Evolutionary conservation across 2,888 invertebrate species (phyloP).

Genomic region (Mesodorylaimus sp.): DNA sequence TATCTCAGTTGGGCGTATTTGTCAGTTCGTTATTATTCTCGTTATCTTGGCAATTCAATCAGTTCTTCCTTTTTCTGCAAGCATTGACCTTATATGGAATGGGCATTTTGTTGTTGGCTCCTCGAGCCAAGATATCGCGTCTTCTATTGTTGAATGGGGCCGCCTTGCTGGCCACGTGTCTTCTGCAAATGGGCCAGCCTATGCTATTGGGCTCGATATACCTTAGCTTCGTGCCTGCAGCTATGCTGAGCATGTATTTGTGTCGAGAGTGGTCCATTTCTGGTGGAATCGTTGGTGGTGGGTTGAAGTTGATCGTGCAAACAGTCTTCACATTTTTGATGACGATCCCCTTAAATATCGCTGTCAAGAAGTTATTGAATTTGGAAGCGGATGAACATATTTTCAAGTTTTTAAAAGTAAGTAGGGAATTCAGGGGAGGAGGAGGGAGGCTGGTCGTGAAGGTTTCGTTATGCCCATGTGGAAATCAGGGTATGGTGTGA

Average conservation of each 20-base stretch:
- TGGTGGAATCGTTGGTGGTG: conserved; percentile 11
- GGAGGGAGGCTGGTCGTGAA: too few relatives aligned
- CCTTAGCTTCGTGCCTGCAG: conserved; percentile 30
- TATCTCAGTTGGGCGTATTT: conserved; percentile 8
- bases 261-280: conserved; percentile 14
- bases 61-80: conserved; percentile 35
- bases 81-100: conserved; percentile 22
- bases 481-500: too few relatives aligned
- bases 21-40: conserved; percentile 32
- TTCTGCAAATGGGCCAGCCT: conserved; percentile 32
- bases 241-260: conserved; percentile 24
- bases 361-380: conserved; percentile 13
- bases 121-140: conserved; percentile 1
- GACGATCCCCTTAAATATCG: conserved; percentile 18
- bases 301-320: conserved; percentile 15
- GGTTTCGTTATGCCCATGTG: background rate
- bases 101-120: conserved; percentile 12
- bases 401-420: conserved; percentile 30
- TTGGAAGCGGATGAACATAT: conserved; percentile 34
- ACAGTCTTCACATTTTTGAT: conserved; percentile 19
- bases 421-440: conserved; percentile 14
- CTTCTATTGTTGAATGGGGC: conserved; percentile 22
- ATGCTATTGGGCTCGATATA: conserved; percentile 33
- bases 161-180: conserved; percentile 25
- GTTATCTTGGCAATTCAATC: conserved; percentile 37